Conservation (phyloP, 2,113 vertebrate genomes). For the Erythrocercus mccallii region DNA sequence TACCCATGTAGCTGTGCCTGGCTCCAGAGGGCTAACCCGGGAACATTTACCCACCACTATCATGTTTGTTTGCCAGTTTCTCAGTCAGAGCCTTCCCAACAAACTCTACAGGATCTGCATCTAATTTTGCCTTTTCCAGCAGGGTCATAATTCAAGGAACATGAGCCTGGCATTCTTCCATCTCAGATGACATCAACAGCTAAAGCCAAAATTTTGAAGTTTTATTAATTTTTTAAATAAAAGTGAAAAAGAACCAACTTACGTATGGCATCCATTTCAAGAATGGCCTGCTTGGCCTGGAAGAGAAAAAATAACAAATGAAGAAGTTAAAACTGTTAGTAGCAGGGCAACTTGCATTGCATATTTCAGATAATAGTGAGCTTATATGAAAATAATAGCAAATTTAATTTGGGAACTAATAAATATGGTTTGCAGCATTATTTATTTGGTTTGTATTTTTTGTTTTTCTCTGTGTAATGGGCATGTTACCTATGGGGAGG, state of each 20-base stretch:
- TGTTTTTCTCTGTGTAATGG: neutral
- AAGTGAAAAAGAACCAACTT: constrained; percentile 71
- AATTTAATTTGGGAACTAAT: neutral
- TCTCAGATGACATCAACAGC: neutral
- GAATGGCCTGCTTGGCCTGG: constrained; percentile 96
- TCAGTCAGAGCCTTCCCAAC: neutral
- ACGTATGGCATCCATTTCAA: constrained; percentile 97
- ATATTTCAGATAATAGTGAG: neutral
- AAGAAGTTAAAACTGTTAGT: neutral
- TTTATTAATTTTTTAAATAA: neutral
- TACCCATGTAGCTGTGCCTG: neutral
- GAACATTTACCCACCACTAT: neutral
- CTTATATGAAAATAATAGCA: neutral
- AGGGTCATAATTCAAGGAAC: neutral
- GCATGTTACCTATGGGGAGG: rapidly evolving
- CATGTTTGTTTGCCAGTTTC: neutral
- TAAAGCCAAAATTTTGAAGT: neutral
- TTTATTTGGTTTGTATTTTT: neutral
- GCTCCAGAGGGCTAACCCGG: neutral
- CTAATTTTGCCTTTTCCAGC: neutral
- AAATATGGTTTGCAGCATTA: neutral
- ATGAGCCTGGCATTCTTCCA: neutral
- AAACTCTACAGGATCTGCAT: neutral
- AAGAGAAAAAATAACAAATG: constrained; percentile 33
- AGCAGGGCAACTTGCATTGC: neutral